Evolutionary conservation across 92 coral and sea anemone species (phyloP), one percentile per base, ranked within the genome.

Genomic region (Porites evermanni): DNA sequence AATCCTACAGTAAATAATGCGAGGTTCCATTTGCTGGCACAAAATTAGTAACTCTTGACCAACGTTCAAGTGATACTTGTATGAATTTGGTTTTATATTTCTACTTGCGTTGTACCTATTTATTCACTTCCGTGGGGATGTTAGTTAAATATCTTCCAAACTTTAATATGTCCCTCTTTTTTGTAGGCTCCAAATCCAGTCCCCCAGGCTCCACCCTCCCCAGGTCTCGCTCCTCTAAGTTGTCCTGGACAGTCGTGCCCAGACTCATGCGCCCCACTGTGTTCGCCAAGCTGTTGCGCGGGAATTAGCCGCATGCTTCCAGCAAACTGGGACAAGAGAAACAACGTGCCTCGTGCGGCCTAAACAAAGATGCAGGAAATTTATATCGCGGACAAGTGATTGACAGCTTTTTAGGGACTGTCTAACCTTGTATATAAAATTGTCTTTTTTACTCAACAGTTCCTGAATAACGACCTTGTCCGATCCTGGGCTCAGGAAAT

Each of bases 221-320:
- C 95, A 18, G 94, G 92, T 53, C 80, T 88, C 18, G 64, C 72
- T 54, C 84, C 92, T 11, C 50, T 80, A 67, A 86, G 90, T 67
- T 92, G 98, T 67, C 93, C 94, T 21, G 86, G 78, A 75, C 89
- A 87, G 23, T 84, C 63, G 67, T 94, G 99, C 70, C 94, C 99
- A 14, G 89, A 97, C 94, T 19, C 97, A 61, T 97, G 99, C 87
- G 98, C 97, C 4, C 99, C 99, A 9, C 52, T 91, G 23, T 97
- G 99, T 53, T 75, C 89, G 7, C 81, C 88, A 18, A 88, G 92
- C 84, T 94, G 98, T 64, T 97, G 96, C 63, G 85, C 82, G 20
- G 90, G 90, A 61, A 86, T 76, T 63, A 14, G 47, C 47, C 47
- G 77, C 26, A 64, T 84, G 23, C 89, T 92, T 70, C 94, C 98